These are phyloP conservation scores for Tetropium fuscum DNA, from an alignment of 2,888 invertebrate genomes.

Conservation along the genomic window DNA sequence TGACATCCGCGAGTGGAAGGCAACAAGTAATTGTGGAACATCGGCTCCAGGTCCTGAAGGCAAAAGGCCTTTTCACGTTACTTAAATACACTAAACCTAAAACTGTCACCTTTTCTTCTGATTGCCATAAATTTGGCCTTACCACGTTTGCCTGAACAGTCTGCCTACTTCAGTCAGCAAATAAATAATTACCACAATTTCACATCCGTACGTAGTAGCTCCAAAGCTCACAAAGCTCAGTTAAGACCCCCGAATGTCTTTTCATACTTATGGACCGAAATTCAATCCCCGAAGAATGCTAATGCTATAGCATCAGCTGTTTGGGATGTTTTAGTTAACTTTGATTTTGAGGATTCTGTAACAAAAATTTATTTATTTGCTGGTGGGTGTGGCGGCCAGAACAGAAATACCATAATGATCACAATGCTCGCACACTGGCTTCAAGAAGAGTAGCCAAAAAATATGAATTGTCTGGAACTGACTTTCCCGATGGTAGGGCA, in stretches of 20 bases:
- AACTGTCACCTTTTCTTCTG: constrained; percentile 3
- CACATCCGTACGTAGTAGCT: neutral
- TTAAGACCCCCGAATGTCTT: neutral
- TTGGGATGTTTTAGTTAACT: neutral
- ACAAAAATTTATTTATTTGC: neutral
- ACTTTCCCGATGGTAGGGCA: no score
- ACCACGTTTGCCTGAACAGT: constrained; percentile 7
- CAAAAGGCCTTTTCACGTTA: constrained; percentile 8
- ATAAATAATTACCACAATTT: neutral
- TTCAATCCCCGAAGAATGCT: constrained; percentile 9
- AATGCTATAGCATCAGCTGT: constrained; percentile 13
- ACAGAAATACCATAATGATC: neutral
- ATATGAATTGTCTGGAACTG: no score
- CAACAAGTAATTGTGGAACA: neutral
- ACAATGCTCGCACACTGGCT: neutral
- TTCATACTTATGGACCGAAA: constrained; percentile 12
- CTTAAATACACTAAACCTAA: constrained; percentile 7
- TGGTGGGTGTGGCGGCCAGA: neutral
- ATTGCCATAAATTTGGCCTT: constrained; percentile 5
- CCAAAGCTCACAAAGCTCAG: neutral
- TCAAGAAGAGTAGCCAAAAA: no score
- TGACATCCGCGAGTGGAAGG: neutral
- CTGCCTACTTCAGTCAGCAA: constrained; percentile 4
- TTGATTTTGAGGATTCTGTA: neutral
- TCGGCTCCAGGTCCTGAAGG: constrained; percentile 5